Evolutionary conservation across 1,140 invertebrate genomes (phyloP).

Genomic region (Heterodera schachtii): DNA sequence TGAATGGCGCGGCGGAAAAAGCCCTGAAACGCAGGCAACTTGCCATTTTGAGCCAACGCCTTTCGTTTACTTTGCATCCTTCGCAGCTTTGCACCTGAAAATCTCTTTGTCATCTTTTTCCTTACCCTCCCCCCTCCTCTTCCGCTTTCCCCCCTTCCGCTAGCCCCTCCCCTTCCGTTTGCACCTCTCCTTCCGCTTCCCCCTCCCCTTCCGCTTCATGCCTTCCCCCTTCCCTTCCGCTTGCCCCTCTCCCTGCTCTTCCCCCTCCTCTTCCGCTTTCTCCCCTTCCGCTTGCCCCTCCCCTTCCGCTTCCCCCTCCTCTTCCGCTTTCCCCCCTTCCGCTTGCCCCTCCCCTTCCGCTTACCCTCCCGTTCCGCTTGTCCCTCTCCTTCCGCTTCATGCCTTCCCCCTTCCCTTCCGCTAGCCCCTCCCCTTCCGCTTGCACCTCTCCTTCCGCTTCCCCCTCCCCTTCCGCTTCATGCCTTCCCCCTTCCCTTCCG

Average conservation of each 20-base stretch:
- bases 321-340: not conserved
- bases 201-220: too few species aligned
- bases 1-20: constrained; percentile 49
- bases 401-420: too few species aligned
- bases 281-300: too few species aligned
- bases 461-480: not conserved
- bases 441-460: not conserved
- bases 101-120: not conserved
- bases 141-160: not conserved
- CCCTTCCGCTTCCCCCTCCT: too few species aligned
- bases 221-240: not conserved
- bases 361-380: too few species aligned
- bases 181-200: too few species aligned
- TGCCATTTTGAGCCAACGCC: not conserved
- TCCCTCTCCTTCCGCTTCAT: too few species aligned
- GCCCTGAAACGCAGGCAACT: constrained; percentile 26
- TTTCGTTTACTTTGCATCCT: constrained; percentile 26
- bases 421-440: too few species aligned
- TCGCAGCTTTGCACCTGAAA: constrained; percentile 30
- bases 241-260: not conserved
- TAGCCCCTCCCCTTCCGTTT: too few species aligned
- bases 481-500: too few species aligned
- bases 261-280: too few species aligned
- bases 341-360: not conserved
- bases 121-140: too few species aligned